Conservation (phyloP, 2,113 vertebrate species). For the Psammodynastes pulverulentus region DNA sequence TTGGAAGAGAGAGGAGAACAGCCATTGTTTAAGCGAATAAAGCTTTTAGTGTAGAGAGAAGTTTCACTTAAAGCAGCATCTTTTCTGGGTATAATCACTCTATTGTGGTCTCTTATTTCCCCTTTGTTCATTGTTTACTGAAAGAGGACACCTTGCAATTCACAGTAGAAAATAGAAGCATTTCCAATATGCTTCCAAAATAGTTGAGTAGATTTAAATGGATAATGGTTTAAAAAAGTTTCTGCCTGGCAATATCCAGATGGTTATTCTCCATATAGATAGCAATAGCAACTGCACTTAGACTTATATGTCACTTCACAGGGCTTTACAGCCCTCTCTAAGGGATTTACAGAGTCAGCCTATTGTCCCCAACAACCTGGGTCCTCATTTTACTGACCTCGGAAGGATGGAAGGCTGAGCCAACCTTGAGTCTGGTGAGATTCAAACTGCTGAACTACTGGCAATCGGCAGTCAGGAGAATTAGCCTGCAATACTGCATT, state of each 20-base stretch:
- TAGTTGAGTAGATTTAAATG: neutral
- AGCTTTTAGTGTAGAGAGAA: slow-evolving; percentile 6
- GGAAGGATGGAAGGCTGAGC: too few species aligned
- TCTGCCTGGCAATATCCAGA: neutral
- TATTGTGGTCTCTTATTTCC: neutral
- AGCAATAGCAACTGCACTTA: too few species aligned
- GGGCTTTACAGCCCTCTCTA: too few species aligned
- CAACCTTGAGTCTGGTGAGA: too few species aligned
- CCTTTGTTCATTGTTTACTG: neutral
- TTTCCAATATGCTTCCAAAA: neutral
- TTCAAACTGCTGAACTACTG: too few species aligned
- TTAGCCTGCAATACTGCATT: too few species aligned
- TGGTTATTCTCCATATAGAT: neutral
- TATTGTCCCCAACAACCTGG: too few species aligned
- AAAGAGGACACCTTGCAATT: neutral
- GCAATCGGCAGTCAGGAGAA: too few species aligned
- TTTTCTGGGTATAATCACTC: neutral
- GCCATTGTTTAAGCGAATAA: slow-evolving; percentile 12
- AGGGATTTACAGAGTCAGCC: too few species aligned
- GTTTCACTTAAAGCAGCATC: neutral
- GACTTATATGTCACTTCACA: too few species aligned
- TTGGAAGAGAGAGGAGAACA: neutral
- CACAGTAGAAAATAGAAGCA: neutral
- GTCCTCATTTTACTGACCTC: too few species aligned
- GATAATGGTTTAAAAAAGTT: neutral